Evolutionary conservation across 2,113 vertebrate genomes (phyloP).

Genomic region (Gavialis gangeticus): DNA sequence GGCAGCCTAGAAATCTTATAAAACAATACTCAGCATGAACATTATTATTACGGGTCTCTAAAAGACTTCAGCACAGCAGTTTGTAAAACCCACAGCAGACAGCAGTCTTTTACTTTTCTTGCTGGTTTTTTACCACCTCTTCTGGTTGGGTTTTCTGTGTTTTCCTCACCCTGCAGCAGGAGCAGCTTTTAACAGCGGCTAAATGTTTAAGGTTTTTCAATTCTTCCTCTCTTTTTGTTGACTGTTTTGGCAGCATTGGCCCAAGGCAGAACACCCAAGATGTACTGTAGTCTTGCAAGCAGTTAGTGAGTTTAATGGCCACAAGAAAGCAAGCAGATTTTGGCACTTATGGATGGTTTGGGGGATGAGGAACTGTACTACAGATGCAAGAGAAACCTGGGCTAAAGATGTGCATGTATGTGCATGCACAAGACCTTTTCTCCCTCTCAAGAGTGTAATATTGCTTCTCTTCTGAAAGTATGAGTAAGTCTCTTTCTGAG

Average conservation of each 20-base stretch:
- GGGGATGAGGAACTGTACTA: neutral
- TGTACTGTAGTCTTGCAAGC: constrained; percentile 12
- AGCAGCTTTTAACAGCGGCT: constrained; percentile 13
- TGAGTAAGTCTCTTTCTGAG: neutral
- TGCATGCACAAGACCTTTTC: neutral
- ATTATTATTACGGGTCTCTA: neutral
- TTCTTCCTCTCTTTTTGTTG: constrained; percentile 59
- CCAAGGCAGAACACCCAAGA: constrained; percentile 66
- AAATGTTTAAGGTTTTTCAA: constrained; percentile 58
- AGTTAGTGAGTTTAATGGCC: constrained; percentile 4
- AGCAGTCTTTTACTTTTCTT: neutral
- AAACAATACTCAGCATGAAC: neutral
- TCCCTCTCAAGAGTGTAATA: neutral
- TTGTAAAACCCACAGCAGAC: constrained; percentile 4
- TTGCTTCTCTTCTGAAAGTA: neutral
- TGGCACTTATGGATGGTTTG: neutral
- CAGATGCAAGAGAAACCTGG: neutral
- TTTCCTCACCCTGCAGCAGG: constrained; percentile 20
- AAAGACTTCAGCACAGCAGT: neutral
- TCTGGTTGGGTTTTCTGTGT: constrained; percentile 11
- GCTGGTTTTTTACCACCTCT: neutral
- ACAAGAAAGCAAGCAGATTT: neutral
- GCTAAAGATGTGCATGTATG: neutral
- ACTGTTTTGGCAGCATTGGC: constrained; percentile 48
- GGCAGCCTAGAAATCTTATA: neutral